A percentile compares a stretch with the other conserved stretches of the same genome.
Conservation (phyloP, 2,888 invertebrate species). For the Drosophila lutescens region DNA sequence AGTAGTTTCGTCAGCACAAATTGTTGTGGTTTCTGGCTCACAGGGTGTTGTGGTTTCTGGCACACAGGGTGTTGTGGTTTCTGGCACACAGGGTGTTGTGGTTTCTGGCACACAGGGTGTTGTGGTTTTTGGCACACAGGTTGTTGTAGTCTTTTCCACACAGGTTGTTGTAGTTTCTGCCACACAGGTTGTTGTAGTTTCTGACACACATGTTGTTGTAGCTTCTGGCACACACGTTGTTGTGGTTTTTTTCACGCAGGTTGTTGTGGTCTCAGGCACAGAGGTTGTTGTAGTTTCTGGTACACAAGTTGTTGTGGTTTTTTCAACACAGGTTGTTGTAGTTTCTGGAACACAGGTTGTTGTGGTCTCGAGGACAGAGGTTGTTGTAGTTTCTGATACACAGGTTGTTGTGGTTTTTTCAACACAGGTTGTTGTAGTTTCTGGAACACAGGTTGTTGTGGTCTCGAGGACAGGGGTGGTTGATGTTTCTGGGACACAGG, state of each 20-base stretch:
- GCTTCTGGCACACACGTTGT: not conserved
- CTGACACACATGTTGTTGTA: not conserved
- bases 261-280: conserved; percentile 7
- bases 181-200: conserved; percentile 22
- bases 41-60: conserved; percentile 26
- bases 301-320: not conserved
- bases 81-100: conserved; percentile 24
- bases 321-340: not conserved
- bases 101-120: conserved; percentile 20
- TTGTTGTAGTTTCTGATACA: not conserved
- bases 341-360: not conserved
- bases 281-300: not conserved
- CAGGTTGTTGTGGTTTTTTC: not conserved
- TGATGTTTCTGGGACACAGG: conserved; percentile 10
- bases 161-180: conserved; percentile 14
- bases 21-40: conserved; percentile 14
- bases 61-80: conserved; percentile 15
- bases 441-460: conserved; percentile 3
- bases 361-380: no score
- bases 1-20: conserved; percentile 20
- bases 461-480: not conserved
- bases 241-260: not conserved
- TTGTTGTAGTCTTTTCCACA: conserved; percentile 5
- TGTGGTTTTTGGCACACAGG: conserved; percentile 11
- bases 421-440: conserved; percentile 7